A percentile compares a stretch with the other conserved stretches of the same genome.
These are phyloP conservation scores for Hippocampus guttulatus DNA, from an alignment of 2,113 vertebrate species.

Conservation along the genomic window DNA sequence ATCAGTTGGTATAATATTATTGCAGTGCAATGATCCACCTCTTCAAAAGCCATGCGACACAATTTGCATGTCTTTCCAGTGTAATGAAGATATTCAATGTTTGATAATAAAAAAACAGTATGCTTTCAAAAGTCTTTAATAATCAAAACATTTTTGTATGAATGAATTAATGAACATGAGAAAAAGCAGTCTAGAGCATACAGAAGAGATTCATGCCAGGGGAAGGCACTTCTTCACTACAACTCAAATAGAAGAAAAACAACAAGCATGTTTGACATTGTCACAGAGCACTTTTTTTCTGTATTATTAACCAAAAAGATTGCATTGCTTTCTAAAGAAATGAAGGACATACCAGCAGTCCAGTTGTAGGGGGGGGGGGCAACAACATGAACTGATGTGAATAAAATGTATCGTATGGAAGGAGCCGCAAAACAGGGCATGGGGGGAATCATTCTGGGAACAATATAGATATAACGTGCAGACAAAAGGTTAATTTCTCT, in stretches of 20 bases:
- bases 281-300: conserved; percentile 4
- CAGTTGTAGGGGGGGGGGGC: conserved; percentile 25
- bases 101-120: not conserved
- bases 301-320: conserved; percentile 17
- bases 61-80: not conserved
- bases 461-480: not conserved
- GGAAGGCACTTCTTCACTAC: conserved; percentile 62
- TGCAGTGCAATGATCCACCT: not conserved
- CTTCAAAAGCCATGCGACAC: too few relatives aligned
- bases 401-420: not conserved
- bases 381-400: conserved; percentile 8
- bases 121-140: conserved; percentile 16
- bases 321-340: conserved; percentile 33
- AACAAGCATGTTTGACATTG: conserved; percentile 22
- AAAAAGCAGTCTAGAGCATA: conserved; percentile 36
- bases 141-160: conserved; percentile 48
- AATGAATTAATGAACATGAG: conserved; percentile 34
- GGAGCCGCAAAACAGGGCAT: not conserved
- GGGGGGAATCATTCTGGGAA: not conserved
- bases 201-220: conserved; percentile 49
- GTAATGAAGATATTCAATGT: not conserved
- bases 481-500: not conserved
- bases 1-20: not conserved
- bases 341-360: conserved; percentile 36
- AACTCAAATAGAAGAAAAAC: conserved; percentile 49